Conservation (phyloP, 2,113 vertebrate species). For the Ctenodactylus gundi region DNA sequence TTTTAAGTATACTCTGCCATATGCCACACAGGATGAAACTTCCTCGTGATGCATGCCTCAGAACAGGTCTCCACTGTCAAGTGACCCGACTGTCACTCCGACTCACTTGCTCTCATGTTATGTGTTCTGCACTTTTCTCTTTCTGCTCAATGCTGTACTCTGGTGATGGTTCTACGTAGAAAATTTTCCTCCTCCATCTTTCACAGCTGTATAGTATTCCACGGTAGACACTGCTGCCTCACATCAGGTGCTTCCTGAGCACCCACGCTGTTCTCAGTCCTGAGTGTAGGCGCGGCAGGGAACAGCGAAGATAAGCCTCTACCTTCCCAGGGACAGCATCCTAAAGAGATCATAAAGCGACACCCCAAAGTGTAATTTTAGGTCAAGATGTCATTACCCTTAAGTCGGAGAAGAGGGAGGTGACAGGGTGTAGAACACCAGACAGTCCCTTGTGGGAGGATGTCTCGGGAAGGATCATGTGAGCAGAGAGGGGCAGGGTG, state of each 20-base stretch:
- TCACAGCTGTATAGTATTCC: slow-evolving; percentile 1
- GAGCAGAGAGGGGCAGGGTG: neutral
- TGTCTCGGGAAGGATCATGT: neutral
- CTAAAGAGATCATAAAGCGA: neutral
- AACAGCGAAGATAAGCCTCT: neutral
- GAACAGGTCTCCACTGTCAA: neutral
- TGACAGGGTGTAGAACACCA: neutral
- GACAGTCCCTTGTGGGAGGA: neutral
- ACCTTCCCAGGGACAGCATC: neutral
- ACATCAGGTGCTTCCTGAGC: neutral
- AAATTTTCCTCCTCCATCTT: neutral
- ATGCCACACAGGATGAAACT: neutral
- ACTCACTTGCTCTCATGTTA: too few species aligned
- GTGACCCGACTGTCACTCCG: neutral
- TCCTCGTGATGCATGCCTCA: neutral
- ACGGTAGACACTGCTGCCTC: neutral
- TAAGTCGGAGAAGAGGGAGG: too few species aligned
- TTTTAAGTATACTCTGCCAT: neutral
- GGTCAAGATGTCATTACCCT: neutral
- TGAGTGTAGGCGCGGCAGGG: too few species aligned
- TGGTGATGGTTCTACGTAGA: neutral
- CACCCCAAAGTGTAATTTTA: neutral
- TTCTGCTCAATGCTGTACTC: neutral
- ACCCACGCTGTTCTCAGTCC: neutral
- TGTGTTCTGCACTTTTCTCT: neutral